A percentile compares a stretch with the other conserved stretches of the same genome.
Conservation (phyloP, 2,888 invertebrate genomes). For the Campoplex nolae region DNA sequence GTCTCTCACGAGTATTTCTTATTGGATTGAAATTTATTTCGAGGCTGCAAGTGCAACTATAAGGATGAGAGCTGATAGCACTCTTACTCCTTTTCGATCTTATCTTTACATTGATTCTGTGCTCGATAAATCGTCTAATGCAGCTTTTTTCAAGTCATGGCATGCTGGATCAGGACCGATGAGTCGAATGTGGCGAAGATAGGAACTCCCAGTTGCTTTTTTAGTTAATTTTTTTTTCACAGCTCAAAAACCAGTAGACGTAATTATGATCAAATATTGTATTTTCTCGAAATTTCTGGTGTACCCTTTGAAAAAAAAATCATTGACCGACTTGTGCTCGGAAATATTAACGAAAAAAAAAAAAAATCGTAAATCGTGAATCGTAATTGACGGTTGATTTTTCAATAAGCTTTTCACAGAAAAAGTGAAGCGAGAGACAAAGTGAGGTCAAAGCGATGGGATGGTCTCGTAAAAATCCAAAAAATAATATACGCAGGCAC, state of each 20-base stretch:
- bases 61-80: constrained; percentile 44
- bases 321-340: too few relatives aligned
- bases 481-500: too few relatives aligned
- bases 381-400: too few relatives aligned
- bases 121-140: constrained; percentile 40
- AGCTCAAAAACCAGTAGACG: neutral
- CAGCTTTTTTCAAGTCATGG: neutral
- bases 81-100: neutral
- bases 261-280: neutral
- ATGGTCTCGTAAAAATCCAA: too few relatives aligned
- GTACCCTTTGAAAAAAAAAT: too few relatives aligned
- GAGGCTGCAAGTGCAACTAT: constrained; percentile 37
- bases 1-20: constrained; percentile 41
- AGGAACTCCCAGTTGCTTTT: neutral
- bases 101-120: constrained; percentile 9
- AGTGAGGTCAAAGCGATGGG: too few relatives aligned
- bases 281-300: neutral
- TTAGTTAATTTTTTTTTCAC: neutral
- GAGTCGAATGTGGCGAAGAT: neutral
- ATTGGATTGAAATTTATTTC: constrained; percentile 8
- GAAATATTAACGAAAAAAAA: neutral
- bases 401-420: too few relatives aligned
- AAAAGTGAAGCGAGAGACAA: too few relatives aligned
- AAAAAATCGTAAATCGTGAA: neutral
- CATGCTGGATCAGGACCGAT: neutral